Percentiles rank a stretch among this genome's conserved stretches.
These are phyloP conservation scores for Microcebus lehilahytsara DNA, from an alignment of 2,113 vertebrate species.

Conservation along the genomic window DNA sequence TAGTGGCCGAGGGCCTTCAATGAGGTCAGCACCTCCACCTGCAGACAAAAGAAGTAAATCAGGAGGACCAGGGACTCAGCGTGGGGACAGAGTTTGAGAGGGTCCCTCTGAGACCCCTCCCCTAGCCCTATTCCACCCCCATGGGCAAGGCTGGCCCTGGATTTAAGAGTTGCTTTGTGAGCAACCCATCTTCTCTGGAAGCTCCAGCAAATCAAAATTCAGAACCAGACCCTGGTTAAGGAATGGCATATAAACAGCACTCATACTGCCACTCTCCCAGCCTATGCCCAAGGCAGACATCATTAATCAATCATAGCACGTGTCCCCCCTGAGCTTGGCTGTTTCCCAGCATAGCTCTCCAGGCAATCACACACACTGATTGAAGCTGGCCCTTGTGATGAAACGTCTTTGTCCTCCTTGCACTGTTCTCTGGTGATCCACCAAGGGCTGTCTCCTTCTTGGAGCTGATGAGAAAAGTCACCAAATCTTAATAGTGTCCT, in stretches of 20 bases:
- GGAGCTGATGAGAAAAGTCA: neutral
- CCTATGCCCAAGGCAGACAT: conserved; percentile 38
- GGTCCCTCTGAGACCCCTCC: neutral
- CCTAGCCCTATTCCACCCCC: neutral
- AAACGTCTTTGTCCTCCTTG: neutral
- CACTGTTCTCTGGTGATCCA: neutral
- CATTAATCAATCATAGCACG: neutral
- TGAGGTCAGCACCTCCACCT: conserved; percentile 90
- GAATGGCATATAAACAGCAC: neutral
- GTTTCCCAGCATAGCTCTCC: neutral
- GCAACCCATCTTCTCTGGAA: neutral
- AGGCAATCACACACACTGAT: neutral
- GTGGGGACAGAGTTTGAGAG: neutral
- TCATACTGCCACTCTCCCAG: fast-evolving
- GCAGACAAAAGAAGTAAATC: neutral
- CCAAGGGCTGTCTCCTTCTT: neutral
- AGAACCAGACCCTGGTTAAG: neutral
- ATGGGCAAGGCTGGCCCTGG: neutral
- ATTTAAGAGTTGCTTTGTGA: neutral
- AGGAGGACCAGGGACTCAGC: neutral
- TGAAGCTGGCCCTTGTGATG: neutral
- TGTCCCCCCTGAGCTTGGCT: neutral
- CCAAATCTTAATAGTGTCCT: neutral
- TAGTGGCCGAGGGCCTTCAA: conserved; percentile 90
- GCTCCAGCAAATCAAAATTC: neutral